Evolutionary conservation across 2,888 invertebrate species (phyloP), one percentile per base, ranked within the genome.

Genomic region (Phyto melanocephala): DNA sequence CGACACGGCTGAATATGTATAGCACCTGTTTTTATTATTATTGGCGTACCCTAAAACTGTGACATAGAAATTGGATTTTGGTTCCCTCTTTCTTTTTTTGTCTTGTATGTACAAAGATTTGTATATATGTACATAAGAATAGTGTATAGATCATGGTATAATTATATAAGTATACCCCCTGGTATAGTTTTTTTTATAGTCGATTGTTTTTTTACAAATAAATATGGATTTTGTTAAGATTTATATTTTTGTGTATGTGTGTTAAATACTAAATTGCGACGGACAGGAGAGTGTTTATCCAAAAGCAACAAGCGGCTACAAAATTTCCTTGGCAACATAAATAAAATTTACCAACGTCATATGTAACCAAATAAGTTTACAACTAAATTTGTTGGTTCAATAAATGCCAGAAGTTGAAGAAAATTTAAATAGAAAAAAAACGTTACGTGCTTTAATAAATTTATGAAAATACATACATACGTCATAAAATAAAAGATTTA

Each of bases 401-500:
- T 79, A 82, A 82, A 79, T 79, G 79, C 79, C 76, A 67, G 37
- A 82, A 82, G 74, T 78, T 56, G 45, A 71, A 67, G 24, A 11
- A 54, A 50, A 40, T 50, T 13, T 50, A 15, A 8, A 78, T 54
- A 35, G 63, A 56, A 28, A 5, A 28, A 3, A 28, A 67, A 62
- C 37, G 52, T 56, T 1, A 40, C 15, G 52, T 45, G 37, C 2
- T 13, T 56, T 11, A 35, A 63, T 37, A 67, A 52, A 37, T 33
- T 37, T 40, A 28, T 28, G 6, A 17, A 70, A 42, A 65, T 11
- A 70, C 17, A 45, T 37, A 28, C 54, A 68, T 37, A 28, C n/a
- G n/a, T n/a, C n/a, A n/a, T n/a, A n/a, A n/a, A n/a, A n/a, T 37
- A 20, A 54, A 58, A 62, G 42, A 78, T 65, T 65, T 22, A 70